Percentiles rank a stretch among this genome's conserved stretches.
phyloP scores from a whole-genome alignment of 2,113 vertebrate species.

The Martes martes region DNA sequence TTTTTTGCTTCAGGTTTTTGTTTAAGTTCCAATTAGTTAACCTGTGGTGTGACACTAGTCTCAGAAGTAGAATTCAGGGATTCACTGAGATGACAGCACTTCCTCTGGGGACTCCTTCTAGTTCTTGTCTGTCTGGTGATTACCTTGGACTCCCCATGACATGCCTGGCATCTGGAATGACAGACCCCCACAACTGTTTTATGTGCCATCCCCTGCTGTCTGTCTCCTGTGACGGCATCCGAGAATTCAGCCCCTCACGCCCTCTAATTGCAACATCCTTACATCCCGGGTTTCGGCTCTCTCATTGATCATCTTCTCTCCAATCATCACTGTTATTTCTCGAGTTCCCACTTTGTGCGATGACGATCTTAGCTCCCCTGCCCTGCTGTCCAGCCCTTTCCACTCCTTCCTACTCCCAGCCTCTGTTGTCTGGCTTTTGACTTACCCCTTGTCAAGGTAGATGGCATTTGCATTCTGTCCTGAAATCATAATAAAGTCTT shows the following conservation, averaged over 20 bases:
- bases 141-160: accelerated
- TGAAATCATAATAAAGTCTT: neutral
- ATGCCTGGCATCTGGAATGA: accelerated
- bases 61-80: neutral
- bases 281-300: accelerated
- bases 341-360: too few relatives aligned
- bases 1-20: neutral
- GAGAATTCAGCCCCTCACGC: neutral
- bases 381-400: neutral
- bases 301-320: accelerated
- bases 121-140: too few relatives aligned
- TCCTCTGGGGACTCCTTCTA: neutral
- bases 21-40: neutral
- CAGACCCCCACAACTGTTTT: accelerated
- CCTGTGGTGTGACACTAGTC: neutral
- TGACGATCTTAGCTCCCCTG: accelerated
- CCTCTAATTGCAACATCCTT: accelerated
- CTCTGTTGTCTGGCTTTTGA: too few relatives aligned
- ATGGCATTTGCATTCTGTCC: accelerated
- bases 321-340: neutral
- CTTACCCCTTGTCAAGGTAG: neutral
- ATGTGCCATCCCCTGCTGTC: neutral
- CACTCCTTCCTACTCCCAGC: neutral
- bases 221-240: accelerated
- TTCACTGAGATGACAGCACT: neutral